Base-by-base conservation (phyloP, 37 sponge, comb jelly and placozoan genomes). In the Amphimedon queenslandica region DNA sequence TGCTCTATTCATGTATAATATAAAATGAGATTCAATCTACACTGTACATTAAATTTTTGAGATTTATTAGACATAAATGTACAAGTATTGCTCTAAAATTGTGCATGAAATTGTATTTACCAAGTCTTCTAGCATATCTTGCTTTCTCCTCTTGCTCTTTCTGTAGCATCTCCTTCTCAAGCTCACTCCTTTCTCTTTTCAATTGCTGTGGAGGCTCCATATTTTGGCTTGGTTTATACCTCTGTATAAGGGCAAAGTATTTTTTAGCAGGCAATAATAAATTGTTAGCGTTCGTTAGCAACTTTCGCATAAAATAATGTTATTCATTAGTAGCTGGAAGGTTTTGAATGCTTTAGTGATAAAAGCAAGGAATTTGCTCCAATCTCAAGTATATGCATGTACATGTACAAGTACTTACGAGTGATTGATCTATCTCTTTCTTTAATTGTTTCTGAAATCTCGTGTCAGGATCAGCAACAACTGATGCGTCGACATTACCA, bases 361-460 rank as follows among this genome's bases (percentile, higher is more conserved):
- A n/a, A n/a, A n/a, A n/a, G n/a, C n/a, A n/a, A n/a, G n/a, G n/a
- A n/a, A n/a, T n/a, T n/a, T n/a, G n/a, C n/a, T n/a, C n/a, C n/a
- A n/a, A n/a, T n/a, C n/a, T n/a, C n/a, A n/a, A n/a, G n/a, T n/a
- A n/a, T n/a, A n/a, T n/a, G n/a, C n/a, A n/a, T 40, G 63, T 28
- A 29, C 23, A 57, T 8, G n/a, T n/a, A 27, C 6, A 31, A 8
- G 0, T 32, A 13, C 63, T 57, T 32, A 86, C 87, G 80, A 87
- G 63, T 10, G 72, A 41, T 38, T 60, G 6, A 0, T 82, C 75
- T 11, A 88, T 79, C 21, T 88, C 88, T 42, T 42, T 81, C 24
- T 33, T 64, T 10, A 72, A 63, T 13, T 71, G 70, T 28, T 47
- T 31, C 64, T 88, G 88, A 42, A 82, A 88, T 29, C 74, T 60